Evolutionary conservation across 2,797 vertebrate species (phyloP).

Genomic region (Pogoniulus pusillus): DNA sequence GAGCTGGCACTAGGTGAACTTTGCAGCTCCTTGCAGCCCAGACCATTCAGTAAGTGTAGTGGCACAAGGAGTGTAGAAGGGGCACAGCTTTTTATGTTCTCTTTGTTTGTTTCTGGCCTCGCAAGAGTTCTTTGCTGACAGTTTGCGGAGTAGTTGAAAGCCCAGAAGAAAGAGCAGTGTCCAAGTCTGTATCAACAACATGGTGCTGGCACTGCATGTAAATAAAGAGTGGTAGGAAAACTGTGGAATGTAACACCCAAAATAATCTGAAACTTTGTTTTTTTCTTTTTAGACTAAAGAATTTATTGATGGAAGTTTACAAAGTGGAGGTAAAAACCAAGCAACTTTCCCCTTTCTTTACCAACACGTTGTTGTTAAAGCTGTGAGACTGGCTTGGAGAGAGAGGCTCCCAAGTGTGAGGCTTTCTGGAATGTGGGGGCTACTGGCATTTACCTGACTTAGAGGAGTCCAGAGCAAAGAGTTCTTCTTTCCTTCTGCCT

Average conservation of each 20-base stretch:
- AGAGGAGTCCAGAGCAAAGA: neutral
- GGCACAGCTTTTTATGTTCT: too few species aligned
- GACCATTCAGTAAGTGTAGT: too few species aligned
- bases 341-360: neutral
- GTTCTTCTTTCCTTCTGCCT: neutral
- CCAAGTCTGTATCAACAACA: neutral
- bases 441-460: neutral
- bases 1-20: too few species aligned
- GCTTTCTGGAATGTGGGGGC: neutral
- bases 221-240: neutral
- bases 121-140: too few species aligned
- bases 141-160: neutral
- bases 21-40: too few species aligned
- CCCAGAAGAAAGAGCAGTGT: neutral
- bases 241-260: neutral
- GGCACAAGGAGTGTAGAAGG: too few species aligned
- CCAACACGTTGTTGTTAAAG: neutral
- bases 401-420: neutral
- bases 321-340: constrained; percentile 87
- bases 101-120: too few species aligned
- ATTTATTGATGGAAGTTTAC: constrained; percentile 98
- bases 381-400: neutral
- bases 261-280: neutral
- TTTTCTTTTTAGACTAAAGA: constrained; percentile 89
- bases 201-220: neutral